Evolutionary conservation across 1,140 invertebrate genomes (phyloP), one percentile per base, ranked within the genome.

Genomic region (Bombus ignitus): DNA sequence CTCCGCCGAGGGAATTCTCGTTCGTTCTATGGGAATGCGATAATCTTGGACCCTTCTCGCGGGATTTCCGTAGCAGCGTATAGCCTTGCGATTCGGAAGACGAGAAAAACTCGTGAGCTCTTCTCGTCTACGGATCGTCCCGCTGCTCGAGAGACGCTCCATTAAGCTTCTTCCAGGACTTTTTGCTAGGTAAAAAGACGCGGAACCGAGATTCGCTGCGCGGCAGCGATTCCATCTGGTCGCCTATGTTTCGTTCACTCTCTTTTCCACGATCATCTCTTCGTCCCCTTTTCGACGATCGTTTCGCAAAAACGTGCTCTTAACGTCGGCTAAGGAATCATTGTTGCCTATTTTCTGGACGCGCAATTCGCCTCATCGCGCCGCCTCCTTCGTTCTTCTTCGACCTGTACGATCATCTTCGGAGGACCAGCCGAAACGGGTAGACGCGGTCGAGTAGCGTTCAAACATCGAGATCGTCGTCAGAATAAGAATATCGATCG

Each of bases 161-260:
- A 85, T 85, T 85, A 85, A 85, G 77, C 83, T 85, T 85, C 68
- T 85, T 85, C 77, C 76, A 72, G 53, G 42, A 57, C 25, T 85
- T 80, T 80, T 85, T 85, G 68, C 47, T 28, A 4, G 44, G 25
- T 6, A n/a, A 32, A 57, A 68, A 79, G 75, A 79, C 82, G 53
- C 75, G 75, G 39, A 80, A 47, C 83, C 77, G 83, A 73, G 83
- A 85, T 85, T 85, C 76, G 76, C 59, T 47, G 76, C 81, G 35
- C 62, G 28, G 35, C 37, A 25, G 12, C 83, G 83, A 85, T 85
- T 85, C 83, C 83, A 85, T 78, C 76, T 85, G 83, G 9, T 35
- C 62, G 42, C 32, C 57, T 37, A 22, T 39, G 32, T 10, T 10
- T 12, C 28, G 9, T 5, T n/a, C 22, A 15, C 6, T 42, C 70